Evolutionary conservation across 2,888 invertebrate genomes (phyloP), one percentile per base, ranked within the genome.

Genomic region (Eledona agricola): DNA sequence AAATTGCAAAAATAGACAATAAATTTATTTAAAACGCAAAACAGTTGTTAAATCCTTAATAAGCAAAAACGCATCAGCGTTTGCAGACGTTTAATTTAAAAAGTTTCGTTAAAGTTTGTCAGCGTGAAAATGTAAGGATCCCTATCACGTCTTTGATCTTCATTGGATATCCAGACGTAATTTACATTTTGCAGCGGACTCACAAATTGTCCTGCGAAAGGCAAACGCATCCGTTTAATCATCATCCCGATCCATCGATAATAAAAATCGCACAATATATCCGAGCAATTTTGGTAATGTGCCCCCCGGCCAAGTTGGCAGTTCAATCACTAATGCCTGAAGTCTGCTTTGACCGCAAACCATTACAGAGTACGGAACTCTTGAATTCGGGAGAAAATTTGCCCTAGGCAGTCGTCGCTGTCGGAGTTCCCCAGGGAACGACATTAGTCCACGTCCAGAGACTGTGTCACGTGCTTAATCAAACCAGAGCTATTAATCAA

Each of bases 381-480:
- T 59, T 53, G 57, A 64, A 60, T 63, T 58, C 56, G 22, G 50
- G 50, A 47, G 55, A 56, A 57, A 55, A 51, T 54, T 52, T 34
- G 57, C 57, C 52, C 26, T 51, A 25, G 38, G 40, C 7, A 23
- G 10, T 13, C 29, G 32, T 32, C 16, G 15, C 26, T 23, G 7
- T 25, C 25, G 51, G 37, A 15, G 35, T 49, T 58, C 60, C 67
- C 62, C 15, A 17, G 55, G 63, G 62, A 60, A 58, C 58, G 60
- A 65, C 71, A 71, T 71, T 71, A 70, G 69, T 71, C 63, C 65
- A 70, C 70, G 71, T 70, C 71, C 65, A 60, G 51, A 60, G 61
- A 60, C 59, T 57, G 60, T 67, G 69, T 71, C 71, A 71, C 67
- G 68, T 69, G 67, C 69, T 72, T 71, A 72, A 71, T 71, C 72